A percentile compares a stretch with the other conserved stretches of the same genome.
Evolutionary conservation across 2,888 invertebrate genomes (phyloP).

Genomic region (Acleris laterana): DNA sequence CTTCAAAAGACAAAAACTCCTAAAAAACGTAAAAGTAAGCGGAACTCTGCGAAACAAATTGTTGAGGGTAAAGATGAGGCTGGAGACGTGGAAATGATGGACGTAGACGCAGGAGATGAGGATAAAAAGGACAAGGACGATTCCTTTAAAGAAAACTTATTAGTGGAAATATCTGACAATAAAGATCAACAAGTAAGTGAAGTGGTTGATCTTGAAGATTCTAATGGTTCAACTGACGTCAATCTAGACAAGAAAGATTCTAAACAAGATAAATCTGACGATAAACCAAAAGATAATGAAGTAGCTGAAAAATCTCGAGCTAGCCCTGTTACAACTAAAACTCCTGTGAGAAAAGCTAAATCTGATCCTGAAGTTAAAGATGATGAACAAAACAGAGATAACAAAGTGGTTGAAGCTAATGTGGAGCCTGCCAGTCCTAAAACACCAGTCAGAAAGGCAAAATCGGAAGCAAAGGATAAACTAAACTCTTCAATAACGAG

Average conservation of each 20-base stretch:
- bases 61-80: conserved; percentile 42
- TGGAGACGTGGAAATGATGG: conserved; percentile 54
- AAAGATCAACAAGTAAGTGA: conserved; percentile 25
- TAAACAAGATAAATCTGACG: conserved; percentile 19
- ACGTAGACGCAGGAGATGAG: conserved; percentile 49
- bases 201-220: conserved; percentile 42
- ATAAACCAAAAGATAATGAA: conserved; percentile 34
- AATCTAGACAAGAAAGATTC: conserved; percentile 32
- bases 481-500: conserved; percentile 13
- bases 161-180: conserved; percentile 5
- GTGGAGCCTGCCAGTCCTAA: conserved; percentile 3
- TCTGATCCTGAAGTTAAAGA: conserved; percentile 41
- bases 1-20: conserved; percentile 57
- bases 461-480: conserved; percentile 24
- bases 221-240: conserved; percentile 39
- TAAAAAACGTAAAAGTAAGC: conserved; percentile 57
- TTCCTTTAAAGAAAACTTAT: conserved; percentile 25
- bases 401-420: not conserved
- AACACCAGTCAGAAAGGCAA: conserved; percentile 26
- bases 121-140: conserved; percentile 36
- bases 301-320: conserved; percentile 5
- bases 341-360: conserved; percentile 50
- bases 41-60: conserved; percentile 39
- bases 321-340: conserved; percentile 13
- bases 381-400: conserved; percentile 52